A percentile compares a stretch with the other conserved stretches of the same genome.
phyloP scores from a whole-genome alignment of 2,888 invertebrate genomes.

The Glaucopsyche alexis region DNA sequence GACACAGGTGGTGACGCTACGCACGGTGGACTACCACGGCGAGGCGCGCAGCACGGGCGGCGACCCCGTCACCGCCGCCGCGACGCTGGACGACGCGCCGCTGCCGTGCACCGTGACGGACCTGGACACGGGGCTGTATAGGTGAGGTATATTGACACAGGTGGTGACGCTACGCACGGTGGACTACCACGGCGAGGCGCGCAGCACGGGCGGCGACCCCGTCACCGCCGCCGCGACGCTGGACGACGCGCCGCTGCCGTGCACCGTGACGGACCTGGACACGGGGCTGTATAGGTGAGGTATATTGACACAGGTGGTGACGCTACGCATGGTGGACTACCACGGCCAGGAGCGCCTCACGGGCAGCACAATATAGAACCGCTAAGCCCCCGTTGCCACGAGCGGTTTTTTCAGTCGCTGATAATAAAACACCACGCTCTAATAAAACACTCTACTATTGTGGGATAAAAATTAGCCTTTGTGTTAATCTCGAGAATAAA shows the following conservation, averaged over 20 bases:
- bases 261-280: constrained; percentile 86
- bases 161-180: constrained; percentile 82
- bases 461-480: too few species aligned
- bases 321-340: constrained; percentile 85
- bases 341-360: constrained; percentile 79
- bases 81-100: constrained; percentile 75
- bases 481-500: too few species aligned
- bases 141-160: constrained; percentile 48
- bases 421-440: too few species aligned
- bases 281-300: constrained; percentile 87
- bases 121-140: constrained; percentile 90
- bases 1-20: constrained; percentile 69
- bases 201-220: constrained; percentile 92
- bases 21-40: constrained; percentile 94
- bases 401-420: too few species aligned
- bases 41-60: constrained; percentile 89
- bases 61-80: constrained; percentile 89
- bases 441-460: too few species aligned
- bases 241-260: constrained; percentile 68
- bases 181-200: constrained; percentile 93
- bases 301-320: too few species aligned
- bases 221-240: constrained; percentile 84
- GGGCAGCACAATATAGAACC: too few species aligned
- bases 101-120: constrained; percentile 83
- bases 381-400: too few species aligned